phyloP scores from a whole-genome alignment of 2,797 vertebrate species.

The Bradypodion ventrale region DNA sequence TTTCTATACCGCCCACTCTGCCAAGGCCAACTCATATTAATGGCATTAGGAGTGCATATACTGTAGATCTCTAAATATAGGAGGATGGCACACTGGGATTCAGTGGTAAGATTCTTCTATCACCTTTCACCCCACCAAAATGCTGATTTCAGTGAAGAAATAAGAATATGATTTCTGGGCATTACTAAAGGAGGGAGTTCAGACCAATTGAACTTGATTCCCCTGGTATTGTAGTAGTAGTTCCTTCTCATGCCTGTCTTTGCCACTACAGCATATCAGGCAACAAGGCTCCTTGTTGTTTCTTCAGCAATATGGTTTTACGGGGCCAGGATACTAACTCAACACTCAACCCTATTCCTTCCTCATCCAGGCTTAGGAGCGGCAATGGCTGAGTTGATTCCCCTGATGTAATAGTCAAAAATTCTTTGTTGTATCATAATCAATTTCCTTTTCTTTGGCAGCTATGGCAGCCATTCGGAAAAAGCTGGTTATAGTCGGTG shows the following conservation, averaged over 20 bases:
- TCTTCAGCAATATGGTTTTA: no score
- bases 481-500: constrained; percentile 98
- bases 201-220: not conserved
- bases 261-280: no score
- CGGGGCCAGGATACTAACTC: no score
- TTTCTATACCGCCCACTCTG: no score
- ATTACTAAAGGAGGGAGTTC: not conserved
- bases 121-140: not conserved
- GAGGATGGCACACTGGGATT: not conserved
- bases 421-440: not conserved
- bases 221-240: not conserved
- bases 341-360: no score
- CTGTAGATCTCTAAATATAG: no score
- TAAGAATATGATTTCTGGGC: no score
- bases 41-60: not conserved
- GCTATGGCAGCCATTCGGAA: constrained; percentile 98
- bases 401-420: not conserved
- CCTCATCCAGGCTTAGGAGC: no score
- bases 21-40: no score
- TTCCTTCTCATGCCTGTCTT: no score
- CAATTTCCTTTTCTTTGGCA: constrained; percentile 65
- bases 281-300: no score
- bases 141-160: not conserved
- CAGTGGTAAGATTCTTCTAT: not conserved
- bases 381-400: no score